These are phyloP conservation scores for Dicaeum eximium DNA, from an alignment of 2,113 vertebrate species.

Conservation along the genomic window DNA sequence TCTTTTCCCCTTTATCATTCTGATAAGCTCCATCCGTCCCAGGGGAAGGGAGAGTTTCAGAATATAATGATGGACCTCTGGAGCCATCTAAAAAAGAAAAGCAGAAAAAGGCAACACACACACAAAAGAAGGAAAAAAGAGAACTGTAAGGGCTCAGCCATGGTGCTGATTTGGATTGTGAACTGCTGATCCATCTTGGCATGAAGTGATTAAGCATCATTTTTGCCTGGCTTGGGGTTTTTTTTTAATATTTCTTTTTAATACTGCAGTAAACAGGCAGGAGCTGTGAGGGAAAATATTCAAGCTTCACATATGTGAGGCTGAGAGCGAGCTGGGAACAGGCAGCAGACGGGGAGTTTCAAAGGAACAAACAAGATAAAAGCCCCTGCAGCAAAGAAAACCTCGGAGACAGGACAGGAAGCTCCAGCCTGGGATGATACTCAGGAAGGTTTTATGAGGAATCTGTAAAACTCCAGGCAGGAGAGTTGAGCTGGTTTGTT, in stretches of 20 bases:
- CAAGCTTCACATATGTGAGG: neutral
- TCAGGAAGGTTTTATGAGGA: neutral
- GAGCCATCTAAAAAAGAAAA: neutral
- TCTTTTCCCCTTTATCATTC: neutral
- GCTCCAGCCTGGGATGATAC: neutral
- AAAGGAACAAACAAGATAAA: slow-evolving; percentile 40
- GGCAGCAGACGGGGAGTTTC: slow-evolving; percentile 36
- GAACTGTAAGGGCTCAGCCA: neutral
- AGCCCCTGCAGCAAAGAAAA: neutral
- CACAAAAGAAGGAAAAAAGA: neutral
- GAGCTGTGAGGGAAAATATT: neutral
- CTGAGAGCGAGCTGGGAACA: neutral
- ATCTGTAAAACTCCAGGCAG: neutral
- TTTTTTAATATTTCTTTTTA: neutral
- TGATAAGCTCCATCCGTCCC: neutral
- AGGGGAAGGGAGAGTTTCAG: neutral
- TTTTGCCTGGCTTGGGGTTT: neutral
- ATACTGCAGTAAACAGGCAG: neutral
- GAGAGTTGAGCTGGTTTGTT: neutral
- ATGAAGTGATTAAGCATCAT: neutral
- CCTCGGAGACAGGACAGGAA: neutral
- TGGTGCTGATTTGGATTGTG: neutral
- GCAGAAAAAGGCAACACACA: neutral
- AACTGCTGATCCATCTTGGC: neutral
- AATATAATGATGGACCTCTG: neutral